Percentiles rank a stretch among this genome's conserved stretches.
Conservation (phyloP, 2,797 vertebrate genomes). For the Sebastes iracundus region DNA sequence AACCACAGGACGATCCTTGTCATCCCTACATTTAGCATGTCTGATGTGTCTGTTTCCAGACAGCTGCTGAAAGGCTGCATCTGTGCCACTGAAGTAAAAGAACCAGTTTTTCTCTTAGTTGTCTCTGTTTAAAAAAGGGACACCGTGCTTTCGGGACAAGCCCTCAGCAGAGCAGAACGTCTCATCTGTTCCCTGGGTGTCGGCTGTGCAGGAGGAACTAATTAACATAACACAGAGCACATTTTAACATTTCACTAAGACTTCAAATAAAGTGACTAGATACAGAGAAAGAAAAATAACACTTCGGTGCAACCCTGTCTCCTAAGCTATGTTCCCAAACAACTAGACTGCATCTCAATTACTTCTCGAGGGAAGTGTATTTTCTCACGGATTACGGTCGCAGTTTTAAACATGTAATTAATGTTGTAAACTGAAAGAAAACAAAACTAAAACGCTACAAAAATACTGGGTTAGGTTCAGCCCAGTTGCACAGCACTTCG, state of each 20-base stretch:
- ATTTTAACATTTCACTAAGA: slow-evolving; percentile 20
- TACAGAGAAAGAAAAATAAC: neutral
- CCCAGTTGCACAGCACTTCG: too few relatives aligned
- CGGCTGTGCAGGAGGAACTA: neutral
- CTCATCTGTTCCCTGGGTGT: slow-evolving; percentile 18
- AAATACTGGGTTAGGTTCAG: neutral
- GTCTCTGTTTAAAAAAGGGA: slow-evolving; percentile 18
- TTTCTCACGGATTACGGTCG: neutral
- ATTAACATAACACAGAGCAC: slow-evolving; percentile 17
- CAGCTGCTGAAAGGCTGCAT: slow-evolving; percentile 6
- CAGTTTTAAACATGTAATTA: neutral
- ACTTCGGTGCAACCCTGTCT: neutral
- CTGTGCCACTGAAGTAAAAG: neutral
- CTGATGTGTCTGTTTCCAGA: slow-evolving; percentile 5
- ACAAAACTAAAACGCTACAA: neutral
- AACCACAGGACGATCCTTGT: neutral
- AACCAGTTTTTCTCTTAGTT: neutral
- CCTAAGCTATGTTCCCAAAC: neutral
- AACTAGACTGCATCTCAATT: neutral
- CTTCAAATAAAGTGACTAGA: slow-evolving; percentile 19
- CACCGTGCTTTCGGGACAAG: neutral
- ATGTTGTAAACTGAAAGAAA: neutral
- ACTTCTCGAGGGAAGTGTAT: neutral
- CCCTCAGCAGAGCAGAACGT: neutral
- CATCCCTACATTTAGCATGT: neutral